These are phyloP conservation scores for Nymphalis io DNA, from an alignment of 1,140 invertebrate genomes.

Conservation along the genomic window DNA sequence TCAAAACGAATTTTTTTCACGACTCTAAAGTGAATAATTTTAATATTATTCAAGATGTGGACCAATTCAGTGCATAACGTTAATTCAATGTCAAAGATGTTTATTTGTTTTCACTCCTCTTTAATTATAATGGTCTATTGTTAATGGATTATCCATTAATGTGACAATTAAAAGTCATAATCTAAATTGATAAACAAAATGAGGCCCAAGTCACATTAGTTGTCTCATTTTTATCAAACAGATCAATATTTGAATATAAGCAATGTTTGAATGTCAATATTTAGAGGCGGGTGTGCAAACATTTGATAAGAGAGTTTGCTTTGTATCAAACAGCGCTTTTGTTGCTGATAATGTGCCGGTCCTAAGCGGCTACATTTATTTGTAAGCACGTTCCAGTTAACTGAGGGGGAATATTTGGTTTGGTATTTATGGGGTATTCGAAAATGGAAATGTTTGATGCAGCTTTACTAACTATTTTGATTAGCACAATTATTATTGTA, in stretches of 20 bases:
- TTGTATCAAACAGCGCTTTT: constrained; percentile 11
- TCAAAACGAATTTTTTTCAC: too few relatives aligned
- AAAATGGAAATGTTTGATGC: neutral
- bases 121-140: too few relatives aligned
- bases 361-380: constrained; percentile 24
- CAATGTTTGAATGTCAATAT: constrained; percentile 29
- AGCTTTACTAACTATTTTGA: too few relatives aligned
- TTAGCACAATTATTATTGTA: too few relatives aligned
- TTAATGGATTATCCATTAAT: too few relatives aligned
- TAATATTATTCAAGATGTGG: too few relatives aligned
- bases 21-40: too few relatives aligned
- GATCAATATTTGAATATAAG: neutral
- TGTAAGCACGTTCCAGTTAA: constrained; percentile 20
- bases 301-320: constrained; percentile 38
- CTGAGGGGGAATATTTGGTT: neutral
- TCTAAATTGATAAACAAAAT: neutral
- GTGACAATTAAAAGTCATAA: too few relatives aligned
- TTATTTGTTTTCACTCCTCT: too few relatives aligned
- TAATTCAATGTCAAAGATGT: too few relatives aligned
- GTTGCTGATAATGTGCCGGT: constrained; percentile 10
- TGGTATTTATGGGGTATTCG: neutral
- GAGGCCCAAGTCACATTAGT: neutral
- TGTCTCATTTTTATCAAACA: neutral
- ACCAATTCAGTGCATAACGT: too few relatives aligned
- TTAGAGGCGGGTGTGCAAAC: constrained; percentile 33